phyloP scores from a whole-genome alignment of 2,113 vertebrate genomes.

The Daphoenositta chrysoptera region DNA sequence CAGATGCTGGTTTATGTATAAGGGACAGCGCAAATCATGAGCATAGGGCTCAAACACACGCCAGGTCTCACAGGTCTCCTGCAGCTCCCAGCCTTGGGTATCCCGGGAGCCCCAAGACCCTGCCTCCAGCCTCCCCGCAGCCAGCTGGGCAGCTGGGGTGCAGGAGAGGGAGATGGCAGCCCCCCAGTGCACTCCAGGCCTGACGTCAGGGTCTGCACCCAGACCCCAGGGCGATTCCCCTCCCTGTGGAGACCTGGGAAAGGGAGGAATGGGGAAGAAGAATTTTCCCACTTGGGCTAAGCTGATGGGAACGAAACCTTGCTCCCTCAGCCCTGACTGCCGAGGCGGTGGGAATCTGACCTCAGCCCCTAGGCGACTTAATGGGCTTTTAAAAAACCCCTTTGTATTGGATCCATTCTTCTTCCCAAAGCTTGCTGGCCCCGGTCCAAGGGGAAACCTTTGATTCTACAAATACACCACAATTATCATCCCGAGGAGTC shows the following conservation, averaged over 20 bases:
- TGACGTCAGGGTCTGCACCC: not conserved
- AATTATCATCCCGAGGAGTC: conserved; percentile 43
- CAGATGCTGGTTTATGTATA: not conserved
- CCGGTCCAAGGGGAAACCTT: conserved; percentile 37
- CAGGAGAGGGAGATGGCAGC: not conserved
- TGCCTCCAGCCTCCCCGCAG: not conserved
- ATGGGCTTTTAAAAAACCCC: conserved; percentile 39
- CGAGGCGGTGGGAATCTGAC: conserved; percentile 7
- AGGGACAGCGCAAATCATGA: not conserved
- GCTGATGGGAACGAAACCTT: not conserved
- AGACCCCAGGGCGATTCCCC: not conserved
- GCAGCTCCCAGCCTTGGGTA: not conserved
- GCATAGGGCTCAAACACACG: rapidly evolving
- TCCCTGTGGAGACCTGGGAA: not conserved
- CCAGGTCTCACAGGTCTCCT: not conserved
- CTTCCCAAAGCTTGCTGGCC: conserved; percentile 39
- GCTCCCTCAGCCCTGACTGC: not conserved
- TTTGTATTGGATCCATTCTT: conserved; percentile 48
- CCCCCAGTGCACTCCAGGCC: not conserved
- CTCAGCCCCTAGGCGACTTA: conserved; percentile 33
- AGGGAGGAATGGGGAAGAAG: not conserved
- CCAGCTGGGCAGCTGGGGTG: rapidly evolving
- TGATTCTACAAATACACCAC: conserved; percentile 48
- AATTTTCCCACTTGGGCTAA: not conserved
- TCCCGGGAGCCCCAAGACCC: not conserved